Conservation (phyloP, 2,113 vertebrate species). For the Butorides virescens region DNA sequence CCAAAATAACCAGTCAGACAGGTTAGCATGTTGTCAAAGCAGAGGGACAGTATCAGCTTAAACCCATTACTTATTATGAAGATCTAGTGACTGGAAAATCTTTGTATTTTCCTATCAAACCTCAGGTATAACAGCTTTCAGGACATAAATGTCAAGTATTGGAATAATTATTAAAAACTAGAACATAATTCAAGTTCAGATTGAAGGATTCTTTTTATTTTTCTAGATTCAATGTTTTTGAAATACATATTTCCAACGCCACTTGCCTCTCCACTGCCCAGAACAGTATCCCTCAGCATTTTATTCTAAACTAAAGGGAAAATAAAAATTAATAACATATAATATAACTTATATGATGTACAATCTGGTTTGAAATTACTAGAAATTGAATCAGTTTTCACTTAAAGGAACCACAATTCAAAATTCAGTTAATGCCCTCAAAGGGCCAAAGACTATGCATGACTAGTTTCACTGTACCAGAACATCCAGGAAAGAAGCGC, state of each 20-base stretch:
- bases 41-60: background rate
- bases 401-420: background rate
- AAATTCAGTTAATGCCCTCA: background rate
- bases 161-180: background rate
- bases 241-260: background rate
- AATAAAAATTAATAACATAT: background rate
- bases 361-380: background rate
- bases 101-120: background rate
- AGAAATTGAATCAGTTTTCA: background rate
- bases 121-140: background rate
- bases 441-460: background rate
- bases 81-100: background rate
- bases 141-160: background rate
- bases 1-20: background rate
- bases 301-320: background rate
- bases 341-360: background rate
- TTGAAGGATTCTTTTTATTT: background rate
- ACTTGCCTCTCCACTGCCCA: background rate
- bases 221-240: background rate
- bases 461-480: background rate
- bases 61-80: background rate
- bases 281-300: background rate
- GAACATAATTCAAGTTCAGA: background rate
- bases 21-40: background rate
- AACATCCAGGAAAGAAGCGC: background rate